Percentiles rank a stretch among this genome's conserved stretches.
These are phyloP conservation scores for Nymphalis c-album DNA, from an alignment of 2,888 invertebrate species.

Conservation along the genomic window DNA sequence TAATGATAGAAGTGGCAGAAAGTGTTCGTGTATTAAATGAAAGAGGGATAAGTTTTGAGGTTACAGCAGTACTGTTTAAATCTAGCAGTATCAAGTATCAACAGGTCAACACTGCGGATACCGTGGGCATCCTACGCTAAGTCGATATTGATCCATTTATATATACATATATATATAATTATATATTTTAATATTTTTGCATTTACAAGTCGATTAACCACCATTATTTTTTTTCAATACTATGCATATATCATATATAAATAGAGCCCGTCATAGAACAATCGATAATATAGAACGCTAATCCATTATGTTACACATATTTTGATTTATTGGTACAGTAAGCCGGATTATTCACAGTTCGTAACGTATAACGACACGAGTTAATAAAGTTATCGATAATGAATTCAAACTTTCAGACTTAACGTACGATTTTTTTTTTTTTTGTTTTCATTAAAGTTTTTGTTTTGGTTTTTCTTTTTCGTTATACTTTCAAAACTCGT, in stretches of 20 bases:
- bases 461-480: conserved; percentile 52
- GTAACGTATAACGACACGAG: conserved; percentile 53
- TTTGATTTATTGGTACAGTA: conserved; percentile 61
- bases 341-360: conserved; percentile 61
- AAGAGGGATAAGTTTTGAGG: conserved; percentile 79
- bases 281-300: conserved; percentile 57
- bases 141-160: conserved; percentile 71
- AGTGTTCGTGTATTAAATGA: conserved; percentile 49
- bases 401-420: conserved; percentile 56
- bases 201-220: conserved; percentile 62
- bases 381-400: conserved; percentile 52
- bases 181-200: conserved; percentile 71
- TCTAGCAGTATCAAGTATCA: conserved; percentile 67
- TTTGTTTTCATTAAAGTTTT: conserved; percentile 42
- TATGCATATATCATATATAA: conserved; percentile 67
- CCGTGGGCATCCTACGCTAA: conserved; percentile 81
- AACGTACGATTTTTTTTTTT: conserved; percentile 40
- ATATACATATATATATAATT: conserved; percentile 45
- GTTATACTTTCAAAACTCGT: conserved; percentile 54
- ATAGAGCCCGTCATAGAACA: conserved; percentile 50
- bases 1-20: conserved; percentile 43
- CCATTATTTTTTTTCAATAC: conserved; percentile 58
- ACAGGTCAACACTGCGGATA: conserved; percentile 76
- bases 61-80: conserved; percentile 68
- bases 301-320: conserved; percentile 63